phyloP scores from a whole-genome alignment of 2,113 vertebrate species.

The Tragulus kanchil region DNA sequence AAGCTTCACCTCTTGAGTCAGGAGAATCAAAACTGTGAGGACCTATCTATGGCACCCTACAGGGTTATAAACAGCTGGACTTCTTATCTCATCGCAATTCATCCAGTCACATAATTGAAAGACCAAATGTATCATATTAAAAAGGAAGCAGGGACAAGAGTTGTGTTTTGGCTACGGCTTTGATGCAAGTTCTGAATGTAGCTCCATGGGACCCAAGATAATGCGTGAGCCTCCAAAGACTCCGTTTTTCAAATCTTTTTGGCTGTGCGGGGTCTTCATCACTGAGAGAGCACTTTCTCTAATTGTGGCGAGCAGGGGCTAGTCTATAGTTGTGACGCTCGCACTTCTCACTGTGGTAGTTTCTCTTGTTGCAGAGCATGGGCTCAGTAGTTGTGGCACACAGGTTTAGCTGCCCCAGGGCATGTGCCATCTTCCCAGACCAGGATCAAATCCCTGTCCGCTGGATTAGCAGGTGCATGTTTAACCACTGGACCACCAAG shows the following conservation, averaged over 20 bases:
- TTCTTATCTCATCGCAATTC: constrained; percentile 45
- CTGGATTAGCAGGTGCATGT: not conserved
- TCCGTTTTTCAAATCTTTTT: not conserved
- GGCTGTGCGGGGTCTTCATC: not conserved
- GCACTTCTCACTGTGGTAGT: not conserved
- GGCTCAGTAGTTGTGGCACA: not conserved
- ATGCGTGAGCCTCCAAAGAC: not conserved
- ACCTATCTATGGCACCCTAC: not conserved
- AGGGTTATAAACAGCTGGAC: constrained; percentile 14
- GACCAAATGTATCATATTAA: constrained; percentile 44
- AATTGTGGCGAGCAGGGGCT: not conserved
- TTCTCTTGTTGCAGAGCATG: not conserved
- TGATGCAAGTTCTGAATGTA: constrained; percentile 45
- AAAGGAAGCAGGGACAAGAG: not conserved
- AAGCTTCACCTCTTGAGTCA: not conserved
- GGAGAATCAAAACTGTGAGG: not conserved
- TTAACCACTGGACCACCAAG: not conserved
- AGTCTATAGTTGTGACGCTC: not conserved
- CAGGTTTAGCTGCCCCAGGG: not conserved
- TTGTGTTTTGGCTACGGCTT: not conserved
- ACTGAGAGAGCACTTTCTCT: not conserved
- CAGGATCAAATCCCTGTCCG: not conserved
- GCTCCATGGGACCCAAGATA: not conserved
- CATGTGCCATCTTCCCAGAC: not conserved
- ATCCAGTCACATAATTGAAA: constrained; percentile 36